Conservation (phyloP, 2,888 invertebrate genomes). For the Ischnura elegans region DNA sequence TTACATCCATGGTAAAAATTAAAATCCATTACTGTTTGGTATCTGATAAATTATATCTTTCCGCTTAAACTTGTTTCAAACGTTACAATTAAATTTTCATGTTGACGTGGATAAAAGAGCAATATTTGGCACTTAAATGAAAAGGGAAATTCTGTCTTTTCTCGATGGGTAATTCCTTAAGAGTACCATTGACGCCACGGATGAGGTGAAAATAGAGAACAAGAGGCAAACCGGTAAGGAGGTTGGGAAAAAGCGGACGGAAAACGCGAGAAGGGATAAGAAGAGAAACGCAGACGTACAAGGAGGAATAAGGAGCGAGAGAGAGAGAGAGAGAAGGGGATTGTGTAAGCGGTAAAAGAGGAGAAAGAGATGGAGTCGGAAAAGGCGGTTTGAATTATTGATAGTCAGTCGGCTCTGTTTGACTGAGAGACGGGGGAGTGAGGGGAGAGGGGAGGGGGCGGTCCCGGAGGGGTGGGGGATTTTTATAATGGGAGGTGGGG, state of each 20-base stretch:
- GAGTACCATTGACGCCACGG: not conserved
- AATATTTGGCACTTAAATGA: no score
- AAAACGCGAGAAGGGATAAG: not conserved
- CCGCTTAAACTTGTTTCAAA: no score
- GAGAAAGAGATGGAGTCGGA: constrained; percentile 39
- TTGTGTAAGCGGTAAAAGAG: not conserved
- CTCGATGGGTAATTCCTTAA: no score
- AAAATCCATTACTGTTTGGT: no score
- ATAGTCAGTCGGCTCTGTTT: constrained; percentile 65
- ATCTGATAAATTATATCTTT: no score
- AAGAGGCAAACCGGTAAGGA: not conserved
- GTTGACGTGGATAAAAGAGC: no score
- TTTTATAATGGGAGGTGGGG: not conserved
- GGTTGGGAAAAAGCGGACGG: not conserved
- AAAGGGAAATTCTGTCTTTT: no score
- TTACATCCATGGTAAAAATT: no score
- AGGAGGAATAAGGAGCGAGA: not conserved
- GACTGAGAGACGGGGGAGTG: constrained; percentile 54
- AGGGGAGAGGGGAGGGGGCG: not conserved
- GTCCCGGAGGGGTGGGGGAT: not conserved
- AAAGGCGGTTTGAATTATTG: constrained; percentile 66
- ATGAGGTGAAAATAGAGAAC: not conserved
- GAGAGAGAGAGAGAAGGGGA: not conserved
- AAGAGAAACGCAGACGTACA: not conserved
- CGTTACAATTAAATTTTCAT: no score